phyloP scores from a whole-genome alignment of 1,140 invertebrate species.

The Pollicipes pollicipes region DNA sequence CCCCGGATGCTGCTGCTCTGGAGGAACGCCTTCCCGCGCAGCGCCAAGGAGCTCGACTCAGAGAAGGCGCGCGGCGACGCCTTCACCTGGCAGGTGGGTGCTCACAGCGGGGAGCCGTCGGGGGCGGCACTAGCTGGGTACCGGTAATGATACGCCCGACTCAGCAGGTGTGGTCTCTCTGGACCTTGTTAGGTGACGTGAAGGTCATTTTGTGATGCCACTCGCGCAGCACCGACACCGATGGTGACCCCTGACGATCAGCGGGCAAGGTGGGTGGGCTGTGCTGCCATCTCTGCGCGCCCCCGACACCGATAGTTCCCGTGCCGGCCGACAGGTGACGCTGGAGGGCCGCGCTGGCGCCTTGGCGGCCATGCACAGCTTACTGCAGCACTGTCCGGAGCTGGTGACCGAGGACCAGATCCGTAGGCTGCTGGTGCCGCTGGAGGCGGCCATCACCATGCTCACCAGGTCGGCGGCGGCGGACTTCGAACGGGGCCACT shows the following conservation, averaged over 20 bases:
- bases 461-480: constrained; percentile 57
- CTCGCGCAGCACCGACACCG: too few species aligned
- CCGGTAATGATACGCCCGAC: too few species aligned
- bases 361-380: constrained; percentile 83
- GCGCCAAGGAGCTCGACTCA: constrained; percentile 84
- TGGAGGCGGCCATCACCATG: constrained; percentile 87
- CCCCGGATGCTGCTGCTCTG: constrained; percentile 87
- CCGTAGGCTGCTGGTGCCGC: constrained; percentile 63
- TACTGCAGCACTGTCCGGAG: constrained; percentile 75
- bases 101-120: too few species aligned
- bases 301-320: too few species aligned
- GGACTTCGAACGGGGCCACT: too few species aligned
- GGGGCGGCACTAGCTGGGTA: not conserved
- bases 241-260: too few species aligned
- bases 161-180: too few species aligned
- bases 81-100: constrained; percentile 80
- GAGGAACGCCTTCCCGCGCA: constrained; percentile 93
- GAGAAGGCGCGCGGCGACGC: constrained; percentile 94
- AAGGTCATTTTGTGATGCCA: too few species aligned
- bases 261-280: too few species aligned
- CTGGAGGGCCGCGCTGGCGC: constrained; percentile 90
- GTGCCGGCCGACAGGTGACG: constrained; percentile 48
- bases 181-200: too few species aligned
- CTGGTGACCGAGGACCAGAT: constrained; percentile 67
- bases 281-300: too few species aligned